These are phyloP conservation scores for Planiliza haematocheilus DNA, from an alignment of 2,113 vertebrate genomes.

Conservation along the genomic window DNA sequence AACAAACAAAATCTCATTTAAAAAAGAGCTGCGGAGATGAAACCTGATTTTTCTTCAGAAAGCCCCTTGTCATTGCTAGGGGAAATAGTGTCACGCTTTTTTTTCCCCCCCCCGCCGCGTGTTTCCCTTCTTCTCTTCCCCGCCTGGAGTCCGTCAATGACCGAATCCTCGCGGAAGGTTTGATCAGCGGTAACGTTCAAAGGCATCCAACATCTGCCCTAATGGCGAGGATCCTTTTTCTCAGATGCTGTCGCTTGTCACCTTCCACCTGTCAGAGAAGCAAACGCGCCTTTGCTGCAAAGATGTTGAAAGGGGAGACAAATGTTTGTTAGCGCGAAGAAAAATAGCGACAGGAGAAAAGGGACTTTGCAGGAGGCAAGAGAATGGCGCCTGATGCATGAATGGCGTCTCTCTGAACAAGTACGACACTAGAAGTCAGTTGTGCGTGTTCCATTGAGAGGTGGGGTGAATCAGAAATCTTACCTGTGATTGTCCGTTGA, in stretches of 20 bases:
- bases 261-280: constrained; percentile 74
- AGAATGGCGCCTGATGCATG: constrained; percentile 42
- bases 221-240: constrained; percentile 54
- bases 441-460: constrained; percentile 32
- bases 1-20: constrained; percentile 67
- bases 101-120: constrained; percentile 7
- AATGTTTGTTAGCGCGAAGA: constrained; percentile 38
- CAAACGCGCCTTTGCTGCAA: constrained; percentile 63
- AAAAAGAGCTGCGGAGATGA: constrained; percentile 63
- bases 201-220: constrained; percentile 62
- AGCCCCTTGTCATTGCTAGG: constrained; percentile 64
- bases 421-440: constrained; percentile 41
- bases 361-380: constrained; percentile 40
- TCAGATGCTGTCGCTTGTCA: constrained; percentile 46
- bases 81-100: constrained; percentile 49
- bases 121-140: constrained; percentile 45
- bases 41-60: constrained; percentile 65
- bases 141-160: constrained; percentile 70
- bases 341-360: constrained; percentile 47
- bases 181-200: constrained; percentile 69
- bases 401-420: constrained; percentile 33
- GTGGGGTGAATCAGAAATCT: constrained; percentile 33
- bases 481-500: constrained; percentile 25
- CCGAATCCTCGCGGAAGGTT: constrained; percentile 56
- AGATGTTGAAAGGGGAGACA: constrained; percentile 56